phyloP scores from a whole-genome alignment of 2,797 vertebrate species.

The Amniataba percoides region DNA sequence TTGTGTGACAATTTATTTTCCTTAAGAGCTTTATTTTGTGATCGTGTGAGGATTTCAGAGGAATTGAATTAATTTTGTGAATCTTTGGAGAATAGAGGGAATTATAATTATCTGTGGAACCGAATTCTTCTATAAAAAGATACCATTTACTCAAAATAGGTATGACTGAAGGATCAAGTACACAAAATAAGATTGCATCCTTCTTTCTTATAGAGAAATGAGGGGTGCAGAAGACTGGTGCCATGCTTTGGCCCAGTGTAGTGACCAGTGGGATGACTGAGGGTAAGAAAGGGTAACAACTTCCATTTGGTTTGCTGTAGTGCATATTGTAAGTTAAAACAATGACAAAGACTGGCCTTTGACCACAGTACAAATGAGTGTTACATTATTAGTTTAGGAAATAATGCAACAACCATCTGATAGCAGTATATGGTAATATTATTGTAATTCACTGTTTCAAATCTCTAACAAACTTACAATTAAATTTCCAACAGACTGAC shows the following conservation, averaged over 20 bases:
- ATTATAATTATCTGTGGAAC: no score
- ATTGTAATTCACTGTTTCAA: no score
- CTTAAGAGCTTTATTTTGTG: not conserved
- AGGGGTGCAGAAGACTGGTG: not conserved
- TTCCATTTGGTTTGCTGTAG: not conserved
- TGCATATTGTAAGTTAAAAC: not conserved
- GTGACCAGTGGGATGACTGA: not conserved
- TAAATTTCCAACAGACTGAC: not conserved
- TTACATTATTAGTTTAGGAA: no score
- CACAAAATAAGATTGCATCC: no score
- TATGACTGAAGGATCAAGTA: no score
- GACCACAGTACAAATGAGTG: no score
- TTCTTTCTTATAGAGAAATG: no score
- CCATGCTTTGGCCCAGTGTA: not conserved
- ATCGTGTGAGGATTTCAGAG: conserved; percentile 1
- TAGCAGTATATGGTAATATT: no score
- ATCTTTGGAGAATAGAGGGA: not conserved
- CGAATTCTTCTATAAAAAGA: no score
- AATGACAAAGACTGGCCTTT: no score
- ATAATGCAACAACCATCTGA: not conserved
- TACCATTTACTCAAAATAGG: no score
- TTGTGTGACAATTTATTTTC: not conserved
- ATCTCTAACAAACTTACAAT: not conserved
- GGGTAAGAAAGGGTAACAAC: not conserved
- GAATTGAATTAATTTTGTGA: not conserved